Conservation (phyloP, 2,797 vertebrate genomes). For the Rhinoraja longicauda region DNA sequence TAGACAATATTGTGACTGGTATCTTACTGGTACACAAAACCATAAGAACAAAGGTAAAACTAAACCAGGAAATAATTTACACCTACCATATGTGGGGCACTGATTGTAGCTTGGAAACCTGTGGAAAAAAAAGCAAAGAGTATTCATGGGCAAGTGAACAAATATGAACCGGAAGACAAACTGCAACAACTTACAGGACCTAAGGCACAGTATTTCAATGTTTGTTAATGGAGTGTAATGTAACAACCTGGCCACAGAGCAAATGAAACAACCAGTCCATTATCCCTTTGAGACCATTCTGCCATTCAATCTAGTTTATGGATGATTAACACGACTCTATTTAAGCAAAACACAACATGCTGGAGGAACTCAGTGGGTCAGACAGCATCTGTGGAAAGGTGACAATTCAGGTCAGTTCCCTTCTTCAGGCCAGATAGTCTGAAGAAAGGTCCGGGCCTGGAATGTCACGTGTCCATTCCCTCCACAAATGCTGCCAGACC, state of each 20-base stretch:
- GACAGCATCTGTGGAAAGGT: too few relatives aligned
- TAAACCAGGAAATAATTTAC: background rate
- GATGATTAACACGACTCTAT: too few relatives aligned
- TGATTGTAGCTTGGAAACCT: slow-evolving; percentile 99
- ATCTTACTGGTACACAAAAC: background rate
- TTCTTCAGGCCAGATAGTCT: too few relatives aligned
- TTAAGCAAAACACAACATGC: too few relatives aligned
- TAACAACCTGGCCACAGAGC: background rate
- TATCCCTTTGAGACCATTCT: background rate
- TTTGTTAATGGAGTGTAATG: background rate
- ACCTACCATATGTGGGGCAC: slow-evolving; percentile 97
- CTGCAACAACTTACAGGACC: background rate
- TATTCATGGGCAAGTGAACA: background rate
- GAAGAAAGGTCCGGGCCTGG: too few relatives aligned
- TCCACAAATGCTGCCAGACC: too few relatives aligned
- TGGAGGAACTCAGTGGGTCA: too few relatives aligned
- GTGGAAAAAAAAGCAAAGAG: slow-evolving; percentile 50
- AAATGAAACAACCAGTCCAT: background rate
- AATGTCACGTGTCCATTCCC: too few relatives aligned
- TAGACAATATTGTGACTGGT: too few relatives aligned
- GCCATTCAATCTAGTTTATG: background rate
- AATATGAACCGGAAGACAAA: background rate
- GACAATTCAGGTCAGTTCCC: too few relatives aligned
- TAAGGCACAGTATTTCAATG: background rate
- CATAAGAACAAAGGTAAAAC: background rate